Evolutionary conservation across 2,888 invertebrate genomes (phyloP).

Genomic region (Ophraella communa): DNA sequence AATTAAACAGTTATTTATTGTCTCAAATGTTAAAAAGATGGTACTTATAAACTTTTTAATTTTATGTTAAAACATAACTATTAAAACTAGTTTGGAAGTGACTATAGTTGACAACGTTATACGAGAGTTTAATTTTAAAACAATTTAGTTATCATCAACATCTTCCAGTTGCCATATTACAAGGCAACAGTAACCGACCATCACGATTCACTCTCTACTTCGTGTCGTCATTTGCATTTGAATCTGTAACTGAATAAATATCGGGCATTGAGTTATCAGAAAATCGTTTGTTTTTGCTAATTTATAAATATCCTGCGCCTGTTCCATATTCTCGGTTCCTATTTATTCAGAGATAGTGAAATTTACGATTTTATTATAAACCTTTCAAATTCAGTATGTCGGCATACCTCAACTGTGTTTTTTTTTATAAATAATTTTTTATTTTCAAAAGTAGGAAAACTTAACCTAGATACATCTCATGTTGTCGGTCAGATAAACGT

Average conservation of each 20-base stretch:
- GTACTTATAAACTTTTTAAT: no score
- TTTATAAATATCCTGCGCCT: conserved; percentile 45
- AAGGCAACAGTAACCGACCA: conserved; percentile 46
- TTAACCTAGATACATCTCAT: conserved; percentile 37
- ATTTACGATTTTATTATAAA: conserved; percentile 41
- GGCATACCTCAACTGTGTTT: no score
- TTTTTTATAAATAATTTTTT: conserved; percentile 31
- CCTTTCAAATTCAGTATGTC: conserved; percentile 32
- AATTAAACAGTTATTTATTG: no score
- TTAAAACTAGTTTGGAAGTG: background rate
- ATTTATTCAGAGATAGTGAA: conserved; percentile 31
- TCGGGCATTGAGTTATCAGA: conserved; percentile 52
- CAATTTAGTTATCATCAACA: conserved; percentile 38
- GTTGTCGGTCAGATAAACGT: conserved; percentile 32
- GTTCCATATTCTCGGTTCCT: conserved; percentile 36
- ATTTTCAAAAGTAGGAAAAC: conserved; percentile 32
- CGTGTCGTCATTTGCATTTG: conserved; percentile 53
- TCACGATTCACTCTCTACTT: conserved; percentile 49
- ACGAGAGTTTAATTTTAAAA: conserved; percentile 24
- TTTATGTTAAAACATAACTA: no score
- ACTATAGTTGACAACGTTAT: background rate
- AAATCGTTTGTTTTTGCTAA: conserved; percentile 50
- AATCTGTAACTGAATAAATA: conserved; percentile 48
- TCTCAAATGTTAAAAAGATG: no score
- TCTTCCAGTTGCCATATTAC: conserved; percentile 36